Percentiles rank a stretch among this genome's conserved stretches.
Conservation (phyloP, 2,113 vertebrate species). For the Pelecanus crispus region DNA sequence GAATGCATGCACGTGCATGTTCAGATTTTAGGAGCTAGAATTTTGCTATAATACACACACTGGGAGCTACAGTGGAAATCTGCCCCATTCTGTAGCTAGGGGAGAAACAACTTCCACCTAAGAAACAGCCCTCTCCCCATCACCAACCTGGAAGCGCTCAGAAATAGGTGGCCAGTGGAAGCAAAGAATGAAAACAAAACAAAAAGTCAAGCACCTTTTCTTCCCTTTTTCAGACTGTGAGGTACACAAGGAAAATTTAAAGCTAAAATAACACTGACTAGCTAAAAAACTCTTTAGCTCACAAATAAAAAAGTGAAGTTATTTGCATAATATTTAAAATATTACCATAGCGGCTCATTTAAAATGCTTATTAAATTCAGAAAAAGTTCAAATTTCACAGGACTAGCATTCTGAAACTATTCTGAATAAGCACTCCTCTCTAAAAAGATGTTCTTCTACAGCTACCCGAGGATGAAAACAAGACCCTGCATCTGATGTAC, state of each 20-base stretch:
- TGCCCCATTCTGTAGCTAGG: accelerated
- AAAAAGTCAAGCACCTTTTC: not conserved
- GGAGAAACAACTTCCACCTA: not conserved
- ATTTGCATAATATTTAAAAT: not conserved
- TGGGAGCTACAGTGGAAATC: not conserved
- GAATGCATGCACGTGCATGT: accelerated
- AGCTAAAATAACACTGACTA: not conserved
- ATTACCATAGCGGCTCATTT: not conserved
- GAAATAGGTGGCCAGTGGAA: not conserved
- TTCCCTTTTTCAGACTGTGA: not conserved
- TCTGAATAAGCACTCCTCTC: not conserved
- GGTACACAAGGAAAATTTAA: not conserved
- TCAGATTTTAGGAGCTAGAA: not conserved
- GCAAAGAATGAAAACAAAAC: not conserved
- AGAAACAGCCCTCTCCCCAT: not conserved
- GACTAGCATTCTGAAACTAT: accelerated
- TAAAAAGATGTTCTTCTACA: not conserved
- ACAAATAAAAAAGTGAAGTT: not conserved
- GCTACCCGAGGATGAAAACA: not conserved
- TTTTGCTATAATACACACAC: not conserved
- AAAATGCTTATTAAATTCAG: not conserved
- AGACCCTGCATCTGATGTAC: accelerated
- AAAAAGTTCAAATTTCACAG: not conserved
- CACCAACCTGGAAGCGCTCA: not conserved
- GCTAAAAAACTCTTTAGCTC: not conserved